phyloP scores from a whole-genome alignment of 2,113 vertebrate genomes.

The Pogonocichla stellata region DNA sequence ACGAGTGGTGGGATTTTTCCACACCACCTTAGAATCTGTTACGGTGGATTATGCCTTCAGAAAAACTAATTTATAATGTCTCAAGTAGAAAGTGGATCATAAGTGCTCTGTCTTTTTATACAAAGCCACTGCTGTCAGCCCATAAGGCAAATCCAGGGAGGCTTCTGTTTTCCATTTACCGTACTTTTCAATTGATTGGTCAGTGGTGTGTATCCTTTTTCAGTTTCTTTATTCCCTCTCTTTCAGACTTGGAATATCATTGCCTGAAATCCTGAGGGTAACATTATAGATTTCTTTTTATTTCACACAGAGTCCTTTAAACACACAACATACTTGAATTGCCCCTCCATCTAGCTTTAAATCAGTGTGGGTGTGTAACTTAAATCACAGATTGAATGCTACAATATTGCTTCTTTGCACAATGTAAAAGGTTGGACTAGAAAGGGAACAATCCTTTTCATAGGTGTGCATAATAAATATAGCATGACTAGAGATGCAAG shows the following conservation, averaged over 20 bases:
- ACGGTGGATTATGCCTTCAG: not conserved
- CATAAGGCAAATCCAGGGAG: constrained; percentile 40
- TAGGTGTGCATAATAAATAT: not conserved
- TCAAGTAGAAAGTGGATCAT: constrained; percentile 3
- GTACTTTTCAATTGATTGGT: constrained; percentile 46
- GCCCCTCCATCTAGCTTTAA: not conserved
- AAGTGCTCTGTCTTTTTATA: constrained; percentile 12
- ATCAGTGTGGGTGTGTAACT: not conserved
- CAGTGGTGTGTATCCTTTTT: constrained; percentile 48
- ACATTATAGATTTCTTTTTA: constrained; percentile 46
- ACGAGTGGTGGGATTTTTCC: not conserved
- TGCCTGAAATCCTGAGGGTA: constrained; percentile 44
- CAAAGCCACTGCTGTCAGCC: constrained; percentile 28
- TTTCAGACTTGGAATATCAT: constrained; percentile 48
- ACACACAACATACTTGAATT: not conserved
- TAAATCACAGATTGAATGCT: not conserved
- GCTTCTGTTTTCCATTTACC: constrained; percentile 56
- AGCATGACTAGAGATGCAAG: not conserved
- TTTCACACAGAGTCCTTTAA: constrained; percentile 44
- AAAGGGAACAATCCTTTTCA: not conserved
- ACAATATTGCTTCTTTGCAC: not conserved
- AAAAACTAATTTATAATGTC: constrained; percentile 35
- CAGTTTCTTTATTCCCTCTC: constrained; percentile 42
- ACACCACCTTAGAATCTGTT: not conserved
- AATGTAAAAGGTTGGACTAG: not conserved